These are phyloP conservation scores for Melanogrammus aeglefinus DNA, from an alignment of 2,797 vertebrate species.

Conservation along the genomic window DNA sequence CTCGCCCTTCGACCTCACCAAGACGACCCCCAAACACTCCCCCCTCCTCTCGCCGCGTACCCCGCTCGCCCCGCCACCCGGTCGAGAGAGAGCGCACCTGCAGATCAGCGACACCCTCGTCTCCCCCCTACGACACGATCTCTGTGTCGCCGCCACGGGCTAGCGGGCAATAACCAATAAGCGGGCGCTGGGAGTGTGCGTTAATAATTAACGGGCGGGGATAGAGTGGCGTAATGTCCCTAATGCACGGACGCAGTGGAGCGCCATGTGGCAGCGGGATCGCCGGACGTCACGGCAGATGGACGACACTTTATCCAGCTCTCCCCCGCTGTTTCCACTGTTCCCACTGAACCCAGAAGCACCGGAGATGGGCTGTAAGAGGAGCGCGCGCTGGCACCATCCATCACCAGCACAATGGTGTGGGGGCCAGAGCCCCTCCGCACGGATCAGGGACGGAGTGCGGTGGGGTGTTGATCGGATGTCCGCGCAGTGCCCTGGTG, in stretches of 20 bases:
- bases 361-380: neutral
- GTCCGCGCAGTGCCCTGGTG: too few relatives aligned
- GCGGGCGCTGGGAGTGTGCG: constrained; percentile 61
- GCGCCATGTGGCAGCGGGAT: constrained; percentile 55
- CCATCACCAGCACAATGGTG: neutral
- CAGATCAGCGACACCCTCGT: constrained; percentile 58
- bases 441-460: too few relatives aligned
- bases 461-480: too few relatives aligned
- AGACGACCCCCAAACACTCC: neutral
- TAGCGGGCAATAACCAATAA: constrained; percentile 75
- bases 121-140: constrained; percentile 20
- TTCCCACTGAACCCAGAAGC: neutral
- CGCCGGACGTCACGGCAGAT: constrained; percentile 65
- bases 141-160: constrained; percentile 47
- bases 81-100: constrained; percentile 50
- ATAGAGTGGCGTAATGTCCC: constrained; percentile 73
- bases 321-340: constrained; percentile 58
- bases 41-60: neutral
- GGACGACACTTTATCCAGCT: constrained; percentile 66
- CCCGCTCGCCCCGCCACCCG: constrained; percentile 14
- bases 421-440: neutral
- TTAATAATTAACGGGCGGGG: constrained; percentile 76
- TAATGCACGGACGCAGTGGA: constrained; percentile 66
- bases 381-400: neutral
- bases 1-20: neutral